Base-by-base conservation (phyloP, 2,888 invertebrate species). In the Lucinisca nassula region DNA sequence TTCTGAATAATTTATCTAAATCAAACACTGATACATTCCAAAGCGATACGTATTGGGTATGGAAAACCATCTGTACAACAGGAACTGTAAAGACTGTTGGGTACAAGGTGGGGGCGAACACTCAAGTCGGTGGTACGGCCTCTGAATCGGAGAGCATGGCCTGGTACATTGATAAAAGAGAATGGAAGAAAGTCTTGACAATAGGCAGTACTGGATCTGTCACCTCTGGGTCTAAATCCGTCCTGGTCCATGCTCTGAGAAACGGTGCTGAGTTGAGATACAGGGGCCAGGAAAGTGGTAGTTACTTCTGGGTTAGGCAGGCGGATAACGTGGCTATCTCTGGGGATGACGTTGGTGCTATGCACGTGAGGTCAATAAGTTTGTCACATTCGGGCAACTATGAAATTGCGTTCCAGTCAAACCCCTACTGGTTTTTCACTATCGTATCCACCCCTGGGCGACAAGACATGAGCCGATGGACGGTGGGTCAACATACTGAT, bases 361-460 rank as follows among this genome's bases (percentile, higher is more conserved):
- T 74, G 73, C 79, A 84, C 74, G 49, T 84, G 12, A 35, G 84
- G 12, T 74, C 79, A 3, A 58, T 84, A 6, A 75, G 79, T 27
- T 1, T 49, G 10, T 6, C 14, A 49, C 12, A 10, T n/a, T 14
- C 3, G 8, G 74, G 45, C 0, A n/a, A 1, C 0, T 30, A 4
- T 12, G 82, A 85, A 32, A 27, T 82, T 8, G 17, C 67, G 8
- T 86, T 86, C 27, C 74, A 70, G 12, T 1, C 37, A 17, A 75
- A 79, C 17, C 75, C 82, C 2, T 86, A 75, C 67, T 82, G 74
- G 75, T 86, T 51, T 32, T 86, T 86, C 37, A 82, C 82, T 0
- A 40, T 82, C 4, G 37, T 81, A 14, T 30, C 82, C 6, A 82
- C 82, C 0, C 61, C 58, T 17, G 86, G 86, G 8, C 21, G 21